Evolutionary conservation across 2,797 vertebrate genomes (phyloP).

Genomic region (Spea hammondii): DNA sequence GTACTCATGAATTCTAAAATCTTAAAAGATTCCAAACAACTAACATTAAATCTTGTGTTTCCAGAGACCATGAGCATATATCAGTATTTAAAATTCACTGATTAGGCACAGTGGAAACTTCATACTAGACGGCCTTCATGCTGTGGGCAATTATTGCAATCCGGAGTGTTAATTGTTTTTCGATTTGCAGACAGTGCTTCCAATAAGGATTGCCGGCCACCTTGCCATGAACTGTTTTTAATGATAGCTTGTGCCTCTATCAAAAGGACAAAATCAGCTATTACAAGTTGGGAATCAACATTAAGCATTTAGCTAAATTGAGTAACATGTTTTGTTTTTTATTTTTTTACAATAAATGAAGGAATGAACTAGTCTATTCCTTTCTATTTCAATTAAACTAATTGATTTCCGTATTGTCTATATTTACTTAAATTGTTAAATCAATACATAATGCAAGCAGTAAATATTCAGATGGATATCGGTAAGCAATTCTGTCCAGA

Average conservation of each 20-base stretch:
- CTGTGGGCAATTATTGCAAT: slow-evolving; percentile 72
- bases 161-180: slow-evolving; percentile 76
- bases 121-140: slow-evolving; percentile 61
- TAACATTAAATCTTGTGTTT: slow-evolving; percentile 56
- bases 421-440: slow-evolving; percentile 15
- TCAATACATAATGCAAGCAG: slow-evolving; percentile 17
- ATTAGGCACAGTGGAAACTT: slow-evolving; percentile 68
- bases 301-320: slow-evolving; percentile 37
- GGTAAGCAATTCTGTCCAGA: neutral
- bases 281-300: slow-evolving; percentile 45
- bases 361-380: slow-evolving; percentile 26
- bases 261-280: slow-evolving; percentile 56
- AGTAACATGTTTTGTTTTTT: slow-evolving; percentile 14
- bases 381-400: slow-evolving; percentile 32
- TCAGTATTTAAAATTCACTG: slow-evolving; percentile 64
- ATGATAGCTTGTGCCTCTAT: slow-evolving; percentile 61
- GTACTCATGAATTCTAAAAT: too few species aligned
- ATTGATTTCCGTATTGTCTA: slow-evolving; percentile 14
- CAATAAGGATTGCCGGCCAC: slow-evolving; percentile 59
- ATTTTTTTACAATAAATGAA: neutral
- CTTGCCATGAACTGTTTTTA: slow-evolving; percentile 56
- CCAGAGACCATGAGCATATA: slow-evolving; percentile 30
- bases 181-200: slow-evolving; percentile 60
- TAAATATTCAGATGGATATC: slow-evolving; percentile 3
- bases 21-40: slow-evolving; percentile 41